Percentiles rank a stretch among this genome's conserved stretches.
These are phyloP conservation scores for Zeuzera pyrina DNA, from an alignment of 2,888 invertebrate genomes.

Conservation along the genomic window DNA sequence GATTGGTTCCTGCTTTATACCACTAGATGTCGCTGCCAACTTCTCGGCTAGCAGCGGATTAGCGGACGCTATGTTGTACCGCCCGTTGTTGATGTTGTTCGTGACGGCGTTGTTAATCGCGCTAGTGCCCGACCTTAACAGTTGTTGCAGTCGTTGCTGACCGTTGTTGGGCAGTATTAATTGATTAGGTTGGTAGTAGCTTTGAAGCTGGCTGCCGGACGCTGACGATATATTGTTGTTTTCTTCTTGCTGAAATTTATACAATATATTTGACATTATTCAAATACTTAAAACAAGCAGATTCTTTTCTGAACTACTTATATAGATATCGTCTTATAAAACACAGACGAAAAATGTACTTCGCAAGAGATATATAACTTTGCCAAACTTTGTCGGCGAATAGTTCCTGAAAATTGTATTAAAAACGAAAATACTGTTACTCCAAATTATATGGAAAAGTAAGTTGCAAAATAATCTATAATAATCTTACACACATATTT, in stretches of 20 bases:
- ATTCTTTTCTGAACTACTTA: too few species aligned
- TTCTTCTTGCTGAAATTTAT: slow-evolving; percentile 68
- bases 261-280: too few species aligned
- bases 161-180: slow-evolving; percentile 50
- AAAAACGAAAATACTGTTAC: too few species aligned
- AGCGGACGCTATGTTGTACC: slow-evolving; percentile 87
- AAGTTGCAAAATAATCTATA: too few species aligned
- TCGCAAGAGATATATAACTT: too few species aligned
- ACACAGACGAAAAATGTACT: too few species aligned
- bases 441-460: too few species aligned
- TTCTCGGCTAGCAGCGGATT: slow-evolving; percentile 91
- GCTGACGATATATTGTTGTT: slow-evolving; percentile 66
- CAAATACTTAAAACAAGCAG: too few species aligned
- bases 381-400: too few species aligned
- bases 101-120: slow-evolving; percentile 59
- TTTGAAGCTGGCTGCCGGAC: slow-evolving; percentile 52
- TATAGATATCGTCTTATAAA: too few species aligned
- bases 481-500: too few species aligned
- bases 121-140: slow-evolving; percentile 59
- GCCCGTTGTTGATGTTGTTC: slow-evolving; percentile 69
- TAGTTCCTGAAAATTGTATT: too few species aligned
- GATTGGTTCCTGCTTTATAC: slow-evolving; percentile 70
- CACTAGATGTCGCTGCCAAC: slow-evolving; percentile 81
- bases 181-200: slow-evolving; percentile 59
- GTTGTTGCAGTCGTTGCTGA: slow-evolving; percentile 59